These are phyloP conservation scores for Ictidomys tridecemlineatus DNA, from an alignment of 2,113 vertebrate genomes.

Conservation along the genomic window DNA sequence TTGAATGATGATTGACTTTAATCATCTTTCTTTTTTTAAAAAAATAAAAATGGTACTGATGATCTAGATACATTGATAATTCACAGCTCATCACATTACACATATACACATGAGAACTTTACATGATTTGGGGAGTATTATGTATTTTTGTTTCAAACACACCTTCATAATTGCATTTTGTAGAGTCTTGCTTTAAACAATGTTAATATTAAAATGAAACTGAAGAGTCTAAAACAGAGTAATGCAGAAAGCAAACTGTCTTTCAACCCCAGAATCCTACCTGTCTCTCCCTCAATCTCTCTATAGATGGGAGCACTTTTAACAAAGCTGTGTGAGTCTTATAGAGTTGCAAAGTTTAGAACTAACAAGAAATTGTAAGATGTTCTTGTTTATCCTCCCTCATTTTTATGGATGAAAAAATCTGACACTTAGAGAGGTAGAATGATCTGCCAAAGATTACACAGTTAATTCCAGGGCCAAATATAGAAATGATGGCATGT, in stretches of 20 bases:
- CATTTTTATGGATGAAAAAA: slow-evolving; percentile 37
- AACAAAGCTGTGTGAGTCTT: slow-evolving; percentile 1
- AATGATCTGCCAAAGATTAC: background rate
- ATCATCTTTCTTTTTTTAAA: background rate
- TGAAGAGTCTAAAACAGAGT: background rate
- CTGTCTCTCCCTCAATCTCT: background rate
- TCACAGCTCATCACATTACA: background rate
- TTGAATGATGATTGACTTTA: background rate
- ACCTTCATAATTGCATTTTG: slow-evolving; percentile 31
- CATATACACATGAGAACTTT: background rate
- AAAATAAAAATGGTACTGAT: background rate
- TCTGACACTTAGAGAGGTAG: background rate
- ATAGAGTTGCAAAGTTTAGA: slow-evolving; percentile 17
- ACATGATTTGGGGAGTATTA: background rate
- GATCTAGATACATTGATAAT: background rate
- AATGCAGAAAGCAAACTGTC: slow-evolving; percentile 8
- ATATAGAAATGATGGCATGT: background rate
- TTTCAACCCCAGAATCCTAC: background rate
- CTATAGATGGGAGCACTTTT: background rate
- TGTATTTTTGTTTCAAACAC: background rate
- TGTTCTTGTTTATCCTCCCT: background rate
- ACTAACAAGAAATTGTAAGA: slow-evolving; percentile 5
- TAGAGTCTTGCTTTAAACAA: background rate
- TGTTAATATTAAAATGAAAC: background rate
- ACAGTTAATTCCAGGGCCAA: background rate